A percentile compares a stretch with the other conserved stretches of the same genome.
phyloP scores from a whole-genome alignment of 2,113 vertebrate species.

The Neodon shergylaensis region DNA sequence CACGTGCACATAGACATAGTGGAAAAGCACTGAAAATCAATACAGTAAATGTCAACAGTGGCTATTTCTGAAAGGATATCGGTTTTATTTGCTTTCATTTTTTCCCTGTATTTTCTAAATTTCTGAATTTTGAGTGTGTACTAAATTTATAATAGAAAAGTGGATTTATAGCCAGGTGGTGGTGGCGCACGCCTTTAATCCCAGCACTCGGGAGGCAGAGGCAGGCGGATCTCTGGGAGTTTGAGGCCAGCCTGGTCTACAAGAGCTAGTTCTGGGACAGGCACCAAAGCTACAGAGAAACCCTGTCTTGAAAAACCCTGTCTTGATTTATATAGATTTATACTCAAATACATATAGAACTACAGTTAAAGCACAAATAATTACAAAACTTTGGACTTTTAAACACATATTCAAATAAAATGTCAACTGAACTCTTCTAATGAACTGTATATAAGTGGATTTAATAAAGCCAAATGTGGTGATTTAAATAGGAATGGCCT shows the following conservation, averaged over 20 bases:
- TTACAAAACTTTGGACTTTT: background rate
- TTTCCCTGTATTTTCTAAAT: slow-evolving; percentile 24
- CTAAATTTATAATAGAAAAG: slow-evolving; percentile 2
- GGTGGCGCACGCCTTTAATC: too few species aligned
- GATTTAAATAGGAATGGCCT: background rate
- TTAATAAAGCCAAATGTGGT: background rate
- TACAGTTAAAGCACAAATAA: slow-evolving; percentile 37
- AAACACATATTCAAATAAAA: slow-evolving; percentile 26
- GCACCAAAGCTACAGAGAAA: too few species aligned
- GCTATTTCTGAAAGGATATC: background rate
- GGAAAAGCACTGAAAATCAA: background rate
- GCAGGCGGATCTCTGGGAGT: too few species aligned
- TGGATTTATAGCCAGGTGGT: background rate
- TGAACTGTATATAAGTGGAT: background rate
- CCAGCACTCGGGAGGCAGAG: too few species aligned
- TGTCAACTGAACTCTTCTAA: background rate
- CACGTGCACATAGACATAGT: background rate
- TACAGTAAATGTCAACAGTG: background rate
- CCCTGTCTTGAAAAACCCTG: too few species aligned
- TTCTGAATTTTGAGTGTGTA: background rate
- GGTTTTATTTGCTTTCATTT: background rate
- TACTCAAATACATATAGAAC: background rate
- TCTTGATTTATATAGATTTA: background rate
- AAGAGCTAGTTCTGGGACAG: too few species aligned
- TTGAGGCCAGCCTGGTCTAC: too few species aligned